These are phyloP conservation scores for Podarcis siculus DNA, from an alignment of 2,797 vertebrate species.

Conservation along the genomic window DNA sequence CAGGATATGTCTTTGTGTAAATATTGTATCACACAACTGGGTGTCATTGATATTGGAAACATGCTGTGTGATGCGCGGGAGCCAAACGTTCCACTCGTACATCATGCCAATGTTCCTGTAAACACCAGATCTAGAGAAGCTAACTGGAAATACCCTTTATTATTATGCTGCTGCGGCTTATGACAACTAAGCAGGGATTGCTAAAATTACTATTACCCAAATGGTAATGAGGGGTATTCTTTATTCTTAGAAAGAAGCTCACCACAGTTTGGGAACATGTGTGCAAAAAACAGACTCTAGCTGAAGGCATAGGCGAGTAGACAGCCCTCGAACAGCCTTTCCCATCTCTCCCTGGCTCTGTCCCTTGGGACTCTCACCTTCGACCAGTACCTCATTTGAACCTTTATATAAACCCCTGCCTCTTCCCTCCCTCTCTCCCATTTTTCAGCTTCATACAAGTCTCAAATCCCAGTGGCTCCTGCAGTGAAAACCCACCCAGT, in stretches of 20 bases:
- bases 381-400: background rate
- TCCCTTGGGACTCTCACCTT: background rate
- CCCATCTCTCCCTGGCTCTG: background rate
- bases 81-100: background rate
- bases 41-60: constrained; percentile 20
- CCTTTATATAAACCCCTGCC: background rate
- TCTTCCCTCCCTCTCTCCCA: background rate
- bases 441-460: background rate
- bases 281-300: background rate
- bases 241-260: background rate
- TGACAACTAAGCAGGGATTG: background rate
- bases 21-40: constrained; percentile 39
- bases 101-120: constrained; percentile 16
- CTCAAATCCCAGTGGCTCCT: background rate
- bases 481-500: background rate
- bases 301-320: background rate
- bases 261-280: background rate
- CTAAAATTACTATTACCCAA: background rate
- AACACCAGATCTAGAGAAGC: background rate
- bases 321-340: background rate
- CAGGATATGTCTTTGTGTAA: constrained; percentile 43
- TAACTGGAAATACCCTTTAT: background rate
- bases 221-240: background rate
- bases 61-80: constrained; percentile 37
- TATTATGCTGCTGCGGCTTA: background rate